phyloP scores from a whole-genome alignment of 2,797 vertebrate genomes.

The Crossoptilon crossoptilon region DNA sequence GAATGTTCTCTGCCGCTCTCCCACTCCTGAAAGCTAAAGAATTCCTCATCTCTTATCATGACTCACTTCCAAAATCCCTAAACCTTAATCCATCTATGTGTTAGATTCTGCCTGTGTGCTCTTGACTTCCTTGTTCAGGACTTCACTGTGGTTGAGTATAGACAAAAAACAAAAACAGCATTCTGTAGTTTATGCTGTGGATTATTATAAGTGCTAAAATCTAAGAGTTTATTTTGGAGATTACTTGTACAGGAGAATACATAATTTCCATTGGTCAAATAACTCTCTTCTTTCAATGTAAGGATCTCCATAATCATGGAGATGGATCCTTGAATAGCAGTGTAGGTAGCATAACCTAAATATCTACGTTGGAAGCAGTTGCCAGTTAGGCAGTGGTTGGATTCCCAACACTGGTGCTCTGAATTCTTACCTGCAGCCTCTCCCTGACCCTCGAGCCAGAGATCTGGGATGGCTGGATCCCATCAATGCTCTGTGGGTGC shows the following conservation, averaged over 20 bases:
- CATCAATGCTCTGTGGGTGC: background rate
- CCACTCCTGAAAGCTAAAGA: background rate
- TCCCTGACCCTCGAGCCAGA: background rate
- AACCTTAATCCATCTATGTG: background rate
- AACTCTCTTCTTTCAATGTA: background rate
- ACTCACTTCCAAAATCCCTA: background rate
- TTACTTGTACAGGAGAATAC: background rate
- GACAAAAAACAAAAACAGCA: background rate
- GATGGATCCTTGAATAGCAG: background rate
- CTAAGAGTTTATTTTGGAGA: background rate
- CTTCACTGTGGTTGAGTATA: accelerated
- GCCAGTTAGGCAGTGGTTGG: background rate
- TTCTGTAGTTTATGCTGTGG: background rate
- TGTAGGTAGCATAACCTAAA: background rate
- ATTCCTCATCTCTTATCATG: background rate
- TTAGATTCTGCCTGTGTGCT: background rate
- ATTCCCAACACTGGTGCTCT: background rate
- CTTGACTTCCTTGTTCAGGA: background rate
- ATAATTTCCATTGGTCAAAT: background rate
- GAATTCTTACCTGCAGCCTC: background rate
- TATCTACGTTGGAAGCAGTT: background rate
- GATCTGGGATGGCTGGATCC: background rate
- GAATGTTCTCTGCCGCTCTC: background rate
- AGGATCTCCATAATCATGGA: too few species aligned
- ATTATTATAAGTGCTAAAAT: background rate